These are phyloP conservation scores for Sinodicranocentrus sp. DNA, from an alignment of 2,888 invertebrate species.

Conservation along the genomic window DNA sequence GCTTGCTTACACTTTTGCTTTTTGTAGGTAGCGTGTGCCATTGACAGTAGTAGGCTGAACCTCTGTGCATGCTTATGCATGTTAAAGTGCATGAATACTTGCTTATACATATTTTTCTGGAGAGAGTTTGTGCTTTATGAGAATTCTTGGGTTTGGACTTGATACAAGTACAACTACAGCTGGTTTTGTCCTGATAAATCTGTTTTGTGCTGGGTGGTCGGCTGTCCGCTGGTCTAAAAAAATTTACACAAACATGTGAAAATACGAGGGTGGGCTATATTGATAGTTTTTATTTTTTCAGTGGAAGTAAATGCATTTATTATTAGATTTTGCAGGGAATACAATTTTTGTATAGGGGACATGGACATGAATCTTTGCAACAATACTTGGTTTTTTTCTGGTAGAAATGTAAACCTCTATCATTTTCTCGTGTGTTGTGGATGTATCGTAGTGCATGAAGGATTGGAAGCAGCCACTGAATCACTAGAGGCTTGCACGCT, in stretches of 20 bases:
- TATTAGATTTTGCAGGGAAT: conserved; percentile 12
- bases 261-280: no score
- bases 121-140: not conserved
- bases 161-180: conserved; percentile 15
- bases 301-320: conserved; percentile 37
- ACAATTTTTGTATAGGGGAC: not conserved
- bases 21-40: conserved; percentile 13
- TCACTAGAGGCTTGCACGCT: not conserved
- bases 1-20: conserved; percentile 36
- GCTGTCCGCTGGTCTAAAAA: no score
- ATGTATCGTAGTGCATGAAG: no score
- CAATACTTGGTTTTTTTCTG: no score
- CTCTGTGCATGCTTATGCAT: not conserved
- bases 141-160: not conserved
- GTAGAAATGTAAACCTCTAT: no score
- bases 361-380: no score
- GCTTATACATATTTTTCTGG: not conserved
- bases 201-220: conserved; percentile 14
- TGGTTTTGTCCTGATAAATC: conserved; percentile 26
- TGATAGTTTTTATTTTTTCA: not conserved
- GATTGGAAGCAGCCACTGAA: no score
- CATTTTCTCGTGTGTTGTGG: no score
- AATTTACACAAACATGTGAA: no score
- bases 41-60: conserved; percentile 18
- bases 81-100: conserved; percentile 2